Evolutionary conservation across 2,888 invertebrate genomes (phyloP).

Genomic region (Isotomurus palustris): DNA sequence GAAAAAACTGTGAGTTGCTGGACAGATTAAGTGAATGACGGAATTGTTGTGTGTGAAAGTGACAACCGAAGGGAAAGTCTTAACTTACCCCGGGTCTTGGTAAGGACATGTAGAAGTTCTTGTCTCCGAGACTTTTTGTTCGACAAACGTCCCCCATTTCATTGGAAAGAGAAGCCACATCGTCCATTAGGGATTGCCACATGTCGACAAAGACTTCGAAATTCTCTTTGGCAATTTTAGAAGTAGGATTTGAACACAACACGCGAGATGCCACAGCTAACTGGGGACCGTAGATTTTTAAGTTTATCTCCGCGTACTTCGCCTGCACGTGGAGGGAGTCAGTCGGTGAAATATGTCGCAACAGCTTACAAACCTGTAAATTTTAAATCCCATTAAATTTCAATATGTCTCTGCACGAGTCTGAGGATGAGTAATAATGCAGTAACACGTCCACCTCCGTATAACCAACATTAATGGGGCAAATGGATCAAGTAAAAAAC

Average conservation of each 20-base stretch:
- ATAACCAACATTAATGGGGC: too few relatives aligned
- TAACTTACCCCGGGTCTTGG: constrained; percentile 81
- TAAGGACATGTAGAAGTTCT: constrained; percentile 85
- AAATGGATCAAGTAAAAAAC: too few relatives aligned
- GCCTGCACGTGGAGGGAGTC: constrained; percentile 93
- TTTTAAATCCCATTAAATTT: too few relatives aligned
- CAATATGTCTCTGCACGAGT: too few relatives aligned
- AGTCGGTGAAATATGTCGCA: constrained; percentile 90
- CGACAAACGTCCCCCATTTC: constrained; percentile 79
- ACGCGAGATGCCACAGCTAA: constrained; percentile 90
- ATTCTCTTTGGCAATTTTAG: constrained; percentile 95
- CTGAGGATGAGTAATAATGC: too few relatives aligned
- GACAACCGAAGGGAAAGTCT: too few relatives aligned
- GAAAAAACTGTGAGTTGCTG: too few relatives aligned
- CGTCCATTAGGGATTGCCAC: constrained; percentile 90
- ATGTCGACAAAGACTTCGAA: constrained; percentile 82
- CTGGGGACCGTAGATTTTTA: constrained; percentile 92
- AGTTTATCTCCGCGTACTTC: constrained; percentile 91
- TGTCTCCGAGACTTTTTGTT: constrained; percentile 57
- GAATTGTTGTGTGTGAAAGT: not conserved
- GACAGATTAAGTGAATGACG: too few relatives aligned
- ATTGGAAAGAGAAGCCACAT: constrained; percentile 83
- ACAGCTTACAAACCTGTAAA: constrained; percentile 89
- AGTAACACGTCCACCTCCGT: too few relatives aligned
- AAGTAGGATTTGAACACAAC: constrained; percentile 82